These are phyloP conservation scores for Phyto melanocephala DNA, from an alignment of 2,888 invertebrate genomes.

Conservation along the genomic window DNA sequence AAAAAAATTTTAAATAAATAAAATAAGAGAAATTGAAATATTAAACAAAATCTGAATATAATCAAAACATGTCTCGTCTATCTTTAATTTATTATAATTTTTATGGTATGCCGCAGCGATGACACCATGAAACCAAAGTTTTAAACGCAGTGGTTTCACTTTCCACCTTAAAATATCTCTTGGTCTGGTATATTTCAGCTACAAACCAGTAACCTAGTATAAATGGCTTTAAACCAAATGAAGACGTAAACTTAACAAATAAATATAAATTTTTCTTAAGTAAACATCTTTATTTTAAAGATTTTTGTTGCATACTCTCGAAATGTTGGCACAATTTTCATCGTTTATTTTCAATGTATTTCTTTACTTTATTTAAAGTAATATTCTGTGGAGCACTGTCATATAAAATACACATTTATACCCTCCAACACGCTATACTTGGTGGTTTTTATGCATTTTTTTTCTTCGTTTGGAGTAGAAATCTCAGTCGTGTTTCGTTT, in stretches of 20 bases:
- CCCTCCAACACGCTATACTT: slow-evolving; percentile 41
- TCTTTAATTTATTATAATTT: no score
- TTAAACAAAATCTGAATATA: no score
- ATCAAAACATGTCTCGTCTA: no score
- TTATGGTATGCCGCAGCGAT: not conserved
- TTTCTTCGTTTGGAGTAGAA: not conserved
- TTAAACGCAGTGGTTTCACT: not conserved
- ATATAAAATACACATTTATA: slow-evolving; percentile 43
- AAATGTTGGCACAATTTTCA: not conserved
- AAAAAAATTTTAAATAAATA: no score
- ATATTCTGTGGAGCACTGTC: slow-evolving; percentile 24
- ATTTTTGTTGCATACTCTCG: not conserved
- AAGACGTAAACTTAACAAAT: not conserved
- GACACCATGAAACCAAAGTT: not conserved
- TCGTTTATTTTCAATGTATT: slow-evolving; percentile 1
- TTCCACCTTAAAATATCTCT: slow-evolving; percentile 15
- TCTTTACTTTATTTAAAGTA: slow-evolving; percentile 15
- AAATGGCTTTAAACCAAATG: not conserved
- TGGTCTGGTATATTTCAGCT: not conserved
- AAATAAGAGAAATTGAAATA: no score
- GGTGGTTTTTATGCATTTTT: slow-evolving; percentile 8
- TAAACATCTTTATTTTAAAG: not conserved
- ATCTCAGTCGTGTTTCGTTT: slow-evolving; percentile 17
- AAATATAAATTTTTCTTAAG: not conserved
- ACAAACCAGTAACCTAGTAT: not conserved